A percentile compares a stretch with the other conserved stretches of the same genome.
phyloP scores from a whole-genome alignment of 2,113 vertebrate genomes.

The Larimichthys polyactis region DNA sequence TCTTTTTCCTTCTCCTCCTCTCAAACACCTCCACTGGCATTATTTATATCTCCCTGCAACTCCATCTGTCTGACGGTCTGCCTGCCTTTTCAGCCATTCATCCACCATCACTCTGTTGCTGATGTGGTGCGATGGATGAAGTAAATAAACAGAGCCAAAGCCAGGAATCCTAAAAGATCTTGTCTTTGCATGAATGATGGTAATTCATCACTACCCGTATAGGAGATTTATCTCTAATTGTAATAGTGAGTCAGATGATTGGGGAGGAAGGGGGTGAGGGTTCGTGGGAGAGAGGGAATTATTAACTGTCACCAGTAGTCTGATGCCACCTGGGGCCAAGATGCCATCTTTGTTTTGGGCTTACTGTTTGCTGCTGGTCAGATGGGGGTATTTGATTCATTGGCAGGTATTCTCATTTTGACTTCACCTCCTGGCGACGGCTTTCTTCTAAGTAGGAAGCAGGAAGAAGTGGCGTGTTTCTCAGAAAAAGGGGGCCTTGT shows the following conservation, averaged over 20 bases:
- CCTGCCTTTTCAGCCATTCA: conserved; percentile 64
- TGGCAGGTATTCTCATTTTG: conserved; percentile 49
- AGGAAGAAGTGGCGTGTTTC: neutral
- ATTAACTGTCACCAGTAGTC: conserved; percentile 77
- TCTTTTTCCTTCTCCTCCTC: conserved; percentile 25
- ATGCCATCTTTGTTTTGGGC: conserved; percentile 72
- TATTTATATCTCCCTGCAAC: conserved; percentile 72
- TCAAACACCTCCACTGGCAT: conserved; percentile 64
- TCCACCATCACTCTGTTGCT: conserved; percentile 71
- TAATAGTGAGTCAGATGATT: conserved; percentile 69
- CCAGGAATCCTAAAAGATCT: conserved; percentile 78
- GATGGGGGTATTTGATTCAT: conserved; percentile 39
- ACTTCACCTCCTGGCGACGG: conserved; percentile 27
- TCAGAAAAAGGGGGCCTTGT: neutral
- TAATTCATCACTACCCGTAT: conserved; percentile 70
- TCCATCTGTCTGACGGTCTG: conserved; percentile 74
- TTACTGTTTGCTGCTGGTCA: conserved; percentile 63
- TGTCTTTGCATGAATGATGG: conserved; percentile 76
- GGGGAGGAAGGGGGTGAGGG: conserved; percentile 36
- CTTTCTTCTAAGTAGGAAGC: neutral
- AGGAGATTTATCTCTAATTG: conserved; percentile 75
- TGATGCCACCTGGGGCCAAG: conserved; percentile 70
- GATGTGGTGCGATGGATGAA: conserved; percentile 73
- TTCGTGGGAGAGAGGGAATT: conserved; percentile 55
- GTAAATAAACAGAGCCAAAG: conserved; percentile 79